Evolutionary conservation across 2,888 invertebrate genomes (phyloP).

Genomic region (Andrena bucephala): DNA sequence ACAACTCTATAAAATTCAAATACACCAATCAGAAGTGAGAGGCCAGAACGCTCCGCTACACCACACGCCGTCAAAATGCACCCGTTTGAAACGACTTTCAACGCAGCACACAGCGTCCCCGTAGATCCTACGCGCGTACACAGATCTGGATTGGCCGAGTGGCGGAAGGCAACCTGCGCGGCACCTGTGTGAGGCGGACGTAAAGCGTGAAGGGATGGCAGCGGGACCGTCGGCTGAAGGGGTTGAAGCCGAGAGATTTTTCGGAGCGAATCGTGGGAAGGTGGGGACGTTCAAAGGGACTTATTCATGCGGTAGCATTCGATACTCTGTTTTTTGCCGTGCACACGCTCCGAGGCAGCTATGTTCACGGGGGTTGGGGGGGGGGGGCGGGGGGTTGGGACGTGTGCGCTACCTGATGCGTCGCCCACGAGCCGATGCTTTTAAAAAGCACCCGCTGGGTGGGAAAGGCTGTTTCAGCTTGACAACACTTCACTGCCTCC

Average conservation of each 20-base stretch:
- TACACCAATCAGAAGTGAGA: no score
- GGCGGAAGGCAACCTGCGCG: neutral
- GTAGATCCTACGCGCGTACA: no score
- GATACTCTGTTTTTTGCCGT: slow-evolving; percentile 64
- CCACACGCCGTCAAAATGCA: no score
- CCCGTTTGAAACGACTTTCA: no score
- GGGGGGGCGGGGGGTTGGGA: neutral
- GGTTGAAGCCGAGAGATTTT: slow-evolving; percentile 49
- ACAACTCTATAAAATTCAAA: no score
- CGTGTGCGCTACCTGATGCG: slow-evolving; percentile 62
- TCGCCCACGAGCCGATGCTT: slow-evolving; percentile 59
- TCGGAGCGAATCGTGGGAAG: slow-evolving; percentile 46
- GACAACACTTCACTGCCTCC: slow-evolving; percentile 58
- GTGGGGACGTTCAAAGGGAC: slow-evolving; percentile 63
- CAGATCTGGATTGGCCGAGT: neutral
- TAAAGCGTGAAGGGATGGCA: neutral
- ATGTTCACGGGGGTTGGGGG: neutral
- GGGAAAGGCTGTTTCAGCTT: slow-evolving; percentile 60
- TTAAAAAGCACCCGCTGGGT: slow-evolving; percentile 41
- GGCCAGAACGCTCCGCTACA: no score
- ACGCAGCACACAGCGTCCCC: no score
- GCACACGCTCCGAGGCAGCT: slow-evolving; percentile 32
- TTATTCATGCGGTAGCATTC: slow-evolving; percentile 68
- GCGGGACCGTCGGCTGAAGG: slow-evolving; percentile 24
- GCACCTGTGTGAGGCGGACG: slow-evolving; percentile 15